phyloP scores from a whole-genome alignment of 2,888 invertebrate genomes.

The Pristionchus maxplancki region DNA sequence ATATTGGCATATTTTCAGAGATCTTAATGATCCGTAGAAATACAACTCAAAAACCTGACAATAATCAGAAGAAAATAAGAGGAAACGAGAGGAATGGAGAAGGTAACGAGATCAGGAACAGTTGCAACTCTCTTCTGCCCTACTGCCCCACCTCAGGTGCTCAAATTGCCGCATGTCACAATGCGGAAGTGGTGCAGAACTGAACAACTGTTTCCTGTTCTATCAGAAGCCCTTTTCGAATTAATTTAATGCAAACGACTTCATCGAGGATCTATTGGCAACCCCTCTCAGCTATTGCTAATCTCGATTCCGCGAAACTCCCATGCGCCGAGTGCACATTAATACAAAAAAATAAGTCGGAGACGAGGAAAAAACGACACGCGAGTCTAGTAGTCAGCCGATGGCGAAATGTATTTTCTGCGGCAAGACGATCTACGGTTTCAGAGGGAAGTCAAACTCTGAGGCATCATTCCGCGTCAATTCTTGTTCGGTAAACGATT shows the following conservation, averaged over 20 bases:
- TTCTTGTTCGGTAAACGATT: too few species aligned
- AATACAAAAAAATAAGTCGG: too few species aligned
- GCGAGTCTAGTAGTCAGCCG: too few species aligned
- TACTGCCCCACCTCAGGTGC: background rate
- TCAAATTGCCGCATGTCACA: background rate
- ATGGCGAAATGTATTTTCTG: too few species aligned
- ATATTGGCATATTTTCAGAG: background rate
- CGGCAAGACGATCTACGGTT: too few species aligned
- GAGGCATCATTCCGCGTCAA: too few species aligned
- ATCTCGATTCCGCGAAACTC: background rate
- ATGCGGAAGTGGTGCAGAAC: background rate
- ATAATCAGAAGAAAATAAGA: background rate
- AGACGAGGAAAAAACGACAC: too few species aligned
- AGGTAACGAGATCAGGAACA: background rate
- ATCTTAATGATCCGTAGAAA: background rate
- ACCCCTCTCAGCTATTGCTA: background rate
- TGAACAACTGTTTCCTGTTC: background rate
- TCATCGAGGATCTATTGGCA: background rate
- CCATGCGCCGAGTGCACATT: background rate
- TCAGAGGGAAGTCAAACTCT: too few species aligned
- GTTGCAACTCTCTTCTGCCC: conserved; percentile 1
- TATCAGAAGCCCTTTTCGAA: too few species aligned
- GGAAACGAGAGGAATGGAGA: background rate
- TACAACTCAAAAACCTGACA: background rate
- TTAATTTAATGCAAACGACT: too few species aligned